These are phyloP conservation scores for Rhinoptilus africanus DNA, from an alignment of 2,113 vertebrate species.

Conservation along the genomic window DNA sequence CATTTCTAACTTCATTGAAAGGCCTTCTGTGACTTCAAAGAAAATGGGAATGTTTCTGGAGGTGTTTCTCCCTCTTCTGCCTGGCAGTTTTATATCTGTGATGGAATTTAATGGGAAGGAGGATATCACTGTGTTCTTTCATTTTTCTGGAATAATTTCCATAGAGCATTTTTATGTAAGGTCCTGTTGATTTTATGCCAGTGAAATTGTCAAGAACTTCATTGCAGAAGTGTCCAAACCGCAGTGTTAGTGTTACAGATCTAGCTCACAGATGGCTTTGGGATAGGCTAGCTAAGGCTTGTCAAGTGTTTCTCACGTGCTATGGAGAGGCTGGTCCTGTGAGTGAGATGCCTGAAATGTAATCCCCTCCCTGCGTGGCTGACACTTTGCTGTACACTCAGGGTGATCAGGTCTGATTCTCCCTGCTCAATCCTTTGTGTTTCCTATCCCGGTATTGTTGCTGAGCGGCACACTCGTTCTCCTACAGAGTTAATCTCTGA, in stretches of 20 bases:
- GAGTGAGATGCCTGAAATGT: not conserved
- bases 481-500: not conserved
- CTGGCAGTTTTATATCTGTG: not conserved
- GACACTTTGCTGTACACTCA: not conserved
- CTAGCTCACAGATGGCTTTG: slow-evolving; percentile 25
- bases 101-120: not conserved
- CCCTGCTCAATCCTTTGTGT: not conserved
- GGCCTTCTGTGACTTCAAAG: not conserved
- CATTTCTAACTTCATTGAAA: not conserved
- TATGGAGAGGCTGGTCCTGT: not conserved
- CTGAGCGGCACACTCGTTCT: not conserved
- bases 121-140: not conserved
- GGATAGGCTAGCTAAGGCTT: not conserved
- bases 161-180: not conserved
- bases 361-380: not conserved
- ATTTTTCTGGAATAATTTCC: not conserved
- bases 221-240: not conserved
- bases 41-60: not conserved
- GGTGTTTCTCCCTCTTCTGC: not conserved
- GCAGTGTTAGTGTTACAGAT: slow-evolving; percentile 6
- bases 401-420: not conserved
- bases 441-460: not conserved
- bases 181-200: slow-evolving; percentile 11
- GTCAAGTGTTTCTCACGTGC: not conserved
- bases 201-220: not conserved